Percentiles rank a stretch among this genome's conserved stretches.
phyloP scores from a whole-genome alignment of 2,797 vertebrate genomes.

The Pseudomugil tenellus region DNA sequence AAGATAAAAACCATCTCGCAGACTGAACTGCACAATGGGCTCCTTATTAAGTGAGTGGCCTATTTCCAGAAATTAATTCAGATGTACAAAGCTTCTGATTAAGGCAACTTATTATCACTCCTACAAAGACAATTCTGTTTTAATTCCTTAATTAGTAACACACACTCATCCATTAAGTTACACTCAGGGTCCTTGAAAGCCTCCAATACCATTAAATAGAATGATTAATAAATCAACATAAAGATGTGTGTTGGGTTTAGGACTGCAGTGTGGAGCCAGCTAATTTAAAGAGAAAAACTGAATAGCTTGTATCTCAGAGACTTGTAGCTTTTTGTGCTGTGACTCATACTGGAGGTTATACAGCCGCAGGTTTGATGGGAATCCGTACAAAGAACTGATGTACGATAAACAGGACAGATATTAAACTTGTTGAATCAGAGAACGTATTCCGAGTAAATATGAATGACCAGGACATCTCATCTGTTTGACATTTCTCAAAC shows the following conservation, averaged over 20 bases:
- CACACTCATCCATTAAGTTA: conserved; percentile 52
- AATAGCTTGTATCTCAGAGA: not conserved
- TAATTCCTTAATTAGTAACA: conserved; percentile 55
- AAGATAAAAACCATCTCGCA: conserved; percentile 20
- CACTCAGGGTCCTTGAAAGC: conserved; percentile 33
- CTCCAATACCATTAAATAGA: conserved; percentile 33
- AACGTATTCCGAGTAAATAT: not conserved
- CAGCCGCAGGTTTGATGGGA: not conserved
- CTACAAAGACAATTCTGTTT: conserved; percentile 31
- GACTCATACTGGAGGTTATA: not conserved
- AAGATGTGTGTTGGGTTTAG: not conserved
- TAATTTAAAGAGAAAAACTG: not conserved
- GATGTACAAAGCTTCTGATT: conserved; percentile 48
- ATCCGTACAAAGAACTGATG: not conserved
- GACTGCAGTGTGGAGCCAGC: not conserved
- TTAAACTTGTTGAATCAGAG: no score
- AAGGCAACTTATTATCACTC: conserved; percentile 44
- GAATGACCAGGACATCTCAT: not conserved
- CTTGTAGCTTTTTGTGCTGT: not conserved
- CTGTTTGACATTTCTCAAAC: not conserved
- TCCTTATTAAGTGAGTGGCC: conserved; percentile 27
- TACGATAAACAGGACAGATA: no score
- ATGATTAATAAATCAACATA: conserved; percentile 43
- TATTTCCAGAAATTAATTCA: conserved; percentile 51
- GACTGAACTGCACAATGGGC: conserved; percentile 10